Conservation (phyloP, 2,797 vertebrate species). For the Platyrinchus mystaceus region DNA sequence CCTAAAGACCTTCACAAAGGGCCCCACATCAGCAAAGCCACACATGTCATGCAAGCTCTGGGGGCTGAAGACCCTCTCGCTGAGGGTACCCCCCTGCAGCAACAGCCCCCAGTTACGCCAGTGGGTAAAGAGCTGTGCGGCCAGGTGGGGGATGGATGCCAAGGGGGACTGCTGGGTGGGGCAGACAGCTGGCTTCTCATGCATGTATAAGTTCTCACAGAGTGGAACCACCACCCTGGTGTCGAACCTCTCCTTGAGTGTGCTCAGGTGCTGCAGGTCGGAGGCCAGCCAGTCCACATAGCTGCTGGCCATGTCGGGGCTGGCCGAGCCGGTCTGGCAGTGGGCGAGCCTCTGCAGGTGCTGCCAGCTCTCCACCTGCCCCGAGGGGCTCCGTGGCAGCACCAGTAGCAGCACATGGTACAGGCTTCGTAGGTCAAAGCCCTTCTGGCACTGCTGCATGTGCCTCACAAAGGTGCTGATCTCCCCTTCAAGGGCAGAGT, state of each 20-base stretch:
- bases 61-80: not conserved
- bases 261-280: conserved; percentile 38
- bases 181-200: not conserved
- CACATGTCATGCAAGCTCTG: not conserved
- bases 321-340: fast-evolving
- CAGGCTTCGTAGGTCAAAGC: conserved; percentile 41
- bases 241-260: conserved; percentile 49
- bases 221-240: conserved; percentile 45
- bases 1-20: conserved; percentile 21
- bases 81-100: not conserved
- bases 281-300: conserved; percentile 48
- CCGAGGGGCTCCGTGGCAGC: not conserved
- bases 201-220: conserved; percentile 58
- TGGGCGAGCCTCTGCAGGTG: not conserved
- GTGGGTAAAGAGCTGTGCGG: conserved; percentile 42
- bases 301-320: not conserved
- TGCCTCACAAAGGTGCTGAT: conserved; percentile 34
- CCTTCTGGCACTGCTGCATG: not conserved
- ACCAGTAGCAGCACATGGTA: not conserved
- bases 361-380: conserved; percentile 40
- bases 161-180: fast-evolving
- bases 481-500: conserved; percentile 31
- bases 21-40: not conserved
- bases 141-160: conserved; percentile 3
- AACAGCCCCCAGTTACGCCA: conserved; percentile 58